Conservation (phyloP, 2,888 invertebrate species). For the Lottia gigantea region DNA sequence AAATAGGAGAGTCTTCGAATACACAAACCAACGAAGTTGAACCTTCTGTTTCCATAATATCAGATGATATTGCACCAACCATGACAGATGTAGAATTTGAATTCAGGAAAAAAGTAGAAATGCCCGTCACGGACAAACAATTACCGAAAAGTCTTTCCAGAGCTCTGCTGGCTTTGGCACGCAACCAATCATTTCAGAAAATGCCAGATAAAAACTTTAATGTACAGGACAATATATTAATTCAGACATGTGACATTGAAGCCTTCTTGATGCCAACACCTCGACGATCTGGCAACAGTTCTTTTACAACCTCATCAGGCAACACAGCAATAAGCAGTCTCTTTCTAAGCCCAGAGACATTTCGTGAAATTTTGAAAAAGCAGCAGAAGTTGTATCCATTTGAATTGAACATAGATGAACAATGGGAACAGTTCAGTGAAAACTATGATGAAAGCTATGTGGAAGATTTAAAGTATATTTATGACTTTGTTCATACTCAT, state of each 20-base stretch:
- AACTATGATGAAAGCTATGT: background rate
- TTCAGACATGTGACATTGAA: conserved; percentile 39
- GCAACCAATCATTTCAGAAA: conserved; percentile 19
- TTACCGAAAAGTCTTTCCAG: conserved; percentile 15
- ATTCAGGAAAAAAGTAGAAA: no score
- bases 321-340: background rate
- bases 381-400: background rate
- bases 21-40: no score
- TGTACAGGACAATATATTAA: conserved; percentile 52
- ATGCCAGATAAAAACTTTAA: conserved; percentile 38
- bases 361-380: background rate
- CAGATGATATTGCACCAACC: no score
- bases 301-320: background rate
- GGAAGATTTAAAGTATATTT: background rate
- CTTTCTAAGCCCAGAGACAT: background rate
- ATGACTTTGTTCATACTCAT: background rate
- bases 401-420: background rate
- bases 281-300: background rate
- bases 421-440: background rate
- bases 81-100: no score
- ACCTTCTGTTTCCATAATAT: no score
- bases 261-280: conserved; percentile 22
- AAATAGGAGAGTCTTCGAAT: no score
- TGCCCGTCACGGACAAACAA: background rate
- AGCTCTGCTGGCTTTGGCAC: conserved; percentile 20